phyloP scores from a whole-genome alignment of 1,140 invertebrate species.

The Caerostris darwini region DNA sequence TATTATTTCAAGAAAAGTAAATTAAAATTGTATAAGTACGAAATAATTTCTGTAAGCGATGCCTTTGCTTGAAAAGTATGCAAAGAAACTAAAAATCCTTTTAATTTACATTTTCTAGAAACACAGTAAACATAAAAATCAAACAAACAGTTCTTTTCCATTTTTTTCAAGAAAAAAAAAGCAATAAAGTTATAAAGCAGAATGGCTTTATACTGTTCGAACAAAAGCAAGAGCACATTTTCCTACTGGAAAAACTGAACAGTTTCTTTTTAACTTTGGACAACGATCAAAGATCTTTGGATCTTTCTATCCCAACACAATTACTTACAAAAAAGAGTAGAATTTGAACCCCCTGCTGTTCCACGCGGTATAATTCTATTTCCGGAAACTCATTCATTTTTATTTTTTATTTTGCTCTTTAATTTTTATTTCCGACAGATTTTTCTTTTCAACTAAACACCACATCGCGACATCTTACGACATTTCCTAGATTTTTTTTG shows the following conservation, averaged over 20 bases:
- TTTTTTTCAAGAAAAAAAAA: too few species aligned
- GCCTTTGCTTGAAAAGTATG: too few species aligned
- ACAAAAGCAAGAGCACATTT: too few species aligned
- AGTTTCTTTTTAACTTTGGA: not conserved
- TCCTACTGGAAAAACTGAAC: not conserved
- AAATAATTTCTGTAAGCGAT: too few species aligned
- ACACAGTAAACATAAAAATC: too few species aligned
- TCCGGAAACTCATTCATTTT: not conserved
- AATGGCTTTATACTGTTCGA: too few species aligned
- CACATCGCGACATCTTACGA: not conserved
- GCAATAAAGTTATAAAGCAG: too few species aligned
- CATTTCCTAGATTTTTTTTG: not conserved
- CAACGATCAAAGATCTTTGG: not conserved
- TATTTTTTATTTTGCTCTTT: not conserved
- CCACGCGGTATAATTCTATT: not conserved
- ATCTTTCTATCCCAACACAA: not conserved
- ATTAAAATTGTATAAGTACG: too few species aligned
- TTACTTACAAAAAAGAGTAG: not conserved
- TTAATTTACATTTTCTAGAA: too few species aligned
- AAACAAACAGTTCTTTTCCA: too few species aligned
- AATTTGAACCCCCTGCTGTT: not conserved
- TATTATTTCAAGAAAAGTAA: too few species aligned
- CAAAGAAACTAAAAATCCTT: too few species aligned
- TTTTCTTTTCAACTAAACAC: not conserved
- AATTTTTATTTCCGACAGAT: not conserved